A percentile compares a stretch with the other conserved stretches of the same genome.
Conservation (phyloP, 1,140 invertebrate genomes). For the Pseudobourletiella spinata region DNA sequence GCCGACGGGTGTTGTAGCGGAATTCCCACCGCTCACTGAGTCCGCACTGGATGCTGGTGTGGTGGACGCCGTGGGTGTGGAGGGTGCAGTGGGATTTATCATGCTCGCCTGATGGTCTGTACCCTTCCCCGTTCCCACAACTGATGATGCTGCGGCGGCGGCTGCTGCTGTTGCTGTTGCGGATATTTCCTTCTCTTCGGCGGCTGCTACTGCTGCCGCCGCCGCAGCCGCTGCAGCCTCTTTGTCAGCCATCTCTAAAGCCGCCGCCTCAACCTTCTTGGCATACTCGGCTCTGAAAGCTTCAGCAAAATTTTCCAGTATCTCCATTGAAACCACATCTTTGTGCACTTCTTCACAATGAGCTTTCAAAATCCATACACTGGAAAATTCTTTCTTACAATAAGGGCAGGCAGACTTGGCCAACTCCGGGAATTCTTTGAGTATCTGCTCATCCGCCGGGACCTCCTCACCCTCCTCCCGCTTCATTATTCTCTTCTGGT, state of each 20-base stretch:
- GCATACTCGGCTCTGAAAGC: slow-evolving; percentile 78
- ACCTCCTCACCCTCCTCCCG: slow-evolving; percentile 40
- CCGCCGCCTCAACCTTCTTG: slow-evolving; percentile 61
- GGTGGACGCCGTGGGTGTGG: slow-evolving; percentile 48
- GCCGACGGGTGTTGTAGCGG: slow-evolving; percentile 36
- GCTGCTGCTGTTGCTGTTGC: background rate
- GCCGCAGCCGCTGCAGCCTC: slow-evolving; percentile 6
- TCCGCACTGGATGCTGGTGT: slow-evolving; percentile 56
- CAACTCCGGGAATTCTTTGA: slow-evolving; percentile 53
- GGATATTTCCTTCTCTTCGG: slow-evolving; percentile 9
- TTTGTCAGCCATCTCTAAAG: slow-evolving; percentile 10
- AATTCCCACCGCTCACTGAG: slow-evolving; percentile 42
- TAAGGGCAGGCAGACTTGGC: slow-evolving; percentile 71
- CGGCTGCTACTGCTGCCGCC: slow-evolving; percentile 1
- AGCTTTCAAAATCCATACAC: slow-evolving; percentile 89
- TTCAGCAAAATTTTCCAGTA: slow-evolving; percentile 83
- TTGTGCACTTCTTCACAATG: slow-evolving; percentile 93
- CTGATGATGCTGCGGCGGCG: slow-evolving; percentile 29
- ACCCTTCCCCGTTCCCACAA: slow-evolving; percentile 32
- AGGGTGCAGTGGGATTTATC: slow-evolving; percentile 49
- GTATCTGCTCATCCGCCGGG: slow-evolving; percentile 45
- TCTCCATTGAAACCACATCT: slow-evolving; percentile 76
- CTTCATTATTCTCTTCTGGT: slow-evolving; percentile 57
- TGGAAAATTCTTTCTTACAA: slow-evolving; percentile 88
- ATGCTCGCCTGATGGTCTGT: slow-evolving; percentile 7